These are phyloP conservation scores for Chauna torquata DNA, from an alignment of 2,113 vertebrate genomes.

Conservation along the genomic window DNA sequence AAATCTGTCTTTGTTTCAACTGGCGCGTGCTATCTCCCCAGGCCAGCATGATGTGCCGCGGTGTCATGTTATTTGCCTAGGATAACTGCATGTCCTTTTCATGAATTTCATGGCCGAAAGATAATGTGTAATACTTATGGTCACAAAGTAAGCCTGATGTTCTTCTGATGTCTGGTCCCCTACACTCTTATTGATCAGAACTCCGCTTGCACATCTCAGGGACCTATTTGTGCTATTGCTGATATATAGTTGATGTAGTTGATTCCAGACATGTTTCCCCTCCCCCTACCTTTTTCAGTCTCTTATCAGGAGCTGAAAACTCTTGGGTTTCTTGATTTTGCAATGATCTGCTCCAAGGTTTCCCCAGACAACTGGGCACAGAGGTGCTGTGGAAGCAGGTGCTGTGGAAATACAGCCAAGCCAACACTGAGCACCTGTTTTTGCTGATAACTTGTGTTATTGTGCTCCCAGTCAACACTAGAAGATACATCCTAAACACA, in stretches of 20 bases:
- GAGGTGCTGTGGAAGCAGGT: background rate
- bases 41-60: rapidly evolving
- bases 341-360: background rate
- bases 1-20: background rate
- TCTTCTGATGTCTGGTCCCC: background rate
- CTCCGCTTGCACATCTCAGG: background rate
- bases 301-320: background rate
- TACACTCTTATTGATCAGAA: background rate
- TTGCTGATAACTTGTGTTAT: background rate
- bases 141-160: background rate
- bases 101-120: rapidly evolving
- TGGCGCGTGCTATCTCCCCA: background rate
- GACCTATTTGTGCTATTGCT: background rate
- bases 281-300: background rate
- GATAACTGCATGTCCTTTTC: background rate
- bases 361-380: background rate
- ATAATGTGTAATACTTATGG: background rate
- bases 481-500: background rate
- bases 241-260: background rate
- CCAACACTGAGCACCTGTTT: background rate
- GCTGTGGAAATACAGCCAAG: background rate
- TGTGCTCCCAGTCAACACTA: background rate
- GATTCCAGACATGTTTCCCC: background rate
- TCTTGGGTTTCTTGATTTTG: background rate
- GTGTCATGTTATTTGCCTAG: background rate